Evolutionary conservation across 2,888 invertebrate genomes (phyloP).

Genomic region (Linnaemya tessellans): DNA sequence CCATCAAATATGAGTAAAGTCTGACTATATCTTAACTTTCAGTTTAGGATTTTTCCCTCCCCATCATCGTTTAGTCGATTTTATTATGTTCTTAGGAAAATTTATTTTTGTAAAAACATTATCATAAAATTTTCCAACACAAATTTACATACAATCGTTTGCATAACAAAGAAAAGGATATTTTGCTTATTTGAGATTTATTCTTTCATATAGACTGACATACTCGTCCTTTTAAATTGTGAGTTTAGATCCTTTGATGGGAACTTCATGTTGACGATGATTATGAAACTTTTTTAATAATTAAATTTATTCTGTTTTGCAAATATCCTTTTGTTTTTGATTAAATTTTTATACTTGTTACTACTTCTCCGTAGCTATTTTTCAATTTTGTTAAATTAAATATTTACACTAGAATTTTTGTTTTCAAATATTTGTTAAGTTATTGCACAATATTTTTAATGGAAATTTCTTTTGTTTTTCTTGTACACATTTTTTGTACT

Average conservation of each 20-base stretch:
- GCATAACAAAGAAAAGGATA: neutral
- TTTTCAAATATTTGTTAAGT: constrained; percentile 6
- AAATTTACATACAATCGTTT: neutral
- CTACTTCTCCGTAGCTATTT: neutral
- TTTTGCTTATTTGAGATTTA: constrained; percentile 12
- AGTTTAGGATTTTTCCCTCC: neutral
- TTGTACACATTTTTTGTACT: neutral
- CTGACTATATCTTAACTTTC: neutral
- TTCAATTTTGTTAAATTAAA: neutral
- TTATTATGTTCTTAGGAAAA: neutral
- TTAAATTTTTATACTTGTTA: neutral
- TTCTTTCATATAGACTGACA: neutral
- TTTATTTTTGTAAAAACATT: constrained; percentile 6
- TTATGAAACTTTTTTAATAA: constrained; percentile 34
- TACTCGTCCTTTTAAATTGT: neutral
- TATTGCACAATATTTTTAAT: constrained; percentile 8
- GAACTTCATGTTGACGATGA: neutral
- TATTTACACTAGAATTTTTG: constrained; percentile 23
- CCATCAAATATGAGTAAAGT: neutral
- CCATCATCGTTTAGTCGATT: neutral
- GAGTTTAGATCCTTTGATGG: constrained; percentile 7
- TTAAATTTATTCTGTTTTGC: constrained; percentile 12
- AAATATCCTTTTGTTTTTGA: neutral
- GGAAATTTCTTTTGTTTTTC: neutral
- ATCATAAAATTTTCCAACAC: constrained; percentile 33